phyloP scores from a whole-genome alignment of 2,113 vertebrate genomes.

The Sander lucioperca region DNA sequence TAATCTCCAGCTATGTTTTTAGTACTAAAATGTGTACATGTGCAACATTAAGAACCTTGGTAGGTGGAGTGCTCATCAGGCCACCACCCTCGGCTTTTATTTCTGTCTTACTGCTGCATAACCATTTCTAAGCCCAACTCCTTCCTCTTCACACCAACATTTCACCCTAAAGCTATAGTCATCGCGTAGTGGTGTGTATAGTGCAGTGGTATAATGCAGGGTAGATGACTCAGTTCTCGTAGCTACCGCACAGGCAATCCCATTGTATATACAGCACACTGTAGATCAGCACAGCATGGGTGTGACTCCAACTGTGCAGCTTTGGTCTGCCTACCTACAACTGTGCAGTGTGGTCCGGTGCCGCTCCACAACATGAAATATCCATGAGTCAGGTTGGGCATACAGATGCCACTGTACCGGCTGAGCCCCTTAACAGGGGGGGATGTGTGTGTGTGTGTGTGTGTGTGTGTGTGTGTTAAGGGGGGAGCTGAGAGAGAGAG shows the following conservation, averaged over 20 bases:
- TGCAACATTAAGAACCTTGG: slow-evolving; percentile 19
- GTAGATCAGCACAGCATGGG: slow-evolving; percentile 46
- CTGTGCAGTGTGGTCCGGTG: slow-evolving; percentile 38
- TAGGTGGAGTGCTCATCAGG: slow-evolving; percentile 18
- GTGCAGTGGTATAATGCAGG: slow-evolving; percentile 31
- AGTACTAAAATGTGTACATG: neutral
- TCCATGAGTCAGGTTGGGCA: slow-evolving; percentile 73
- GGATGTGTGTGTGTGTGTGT: slow-evolving; percentile 16
- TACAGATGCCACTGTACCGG: slow-evolving; percentile 78
- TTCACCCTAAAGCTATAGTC: slow-evolving; percentile 44
- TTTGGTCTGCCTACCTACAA: slow-evolving; percentile 59
- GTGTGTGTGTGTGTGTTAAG: slow-evolving; percentile 22
- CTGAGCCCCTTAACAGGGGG: slow-evolving; percentile 63
- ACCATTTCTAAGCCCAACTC: slow-evolving; percentile 26
- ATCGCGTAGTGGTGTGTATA: neutral
- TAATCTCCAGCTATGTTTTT: slow-evolving; percentile 14
- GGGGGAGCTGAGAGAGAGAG: neutral
- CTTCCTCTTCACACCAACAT: slow-evolving; percentile 25
- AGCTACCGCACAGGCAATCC: slow-evolving; percentile 26
- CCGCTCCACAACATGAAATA: slow-evolving; percentile 76
- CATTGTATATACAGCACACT: slow-evolving; percentile 4
- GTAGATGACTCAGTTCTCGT: slow-evolving; percentile 47
- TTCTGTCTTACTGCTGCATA: slow-evolving; percentile 40
- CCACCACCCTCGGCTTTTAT: slow-evolving; percentile 35
- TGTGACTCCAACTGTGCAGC: slow-evolving; percentile 57